Evolutionary conservation across 2,113 vertebrate species (phyloP).

Genomic region (Poicephalus meyeri): DNA sequence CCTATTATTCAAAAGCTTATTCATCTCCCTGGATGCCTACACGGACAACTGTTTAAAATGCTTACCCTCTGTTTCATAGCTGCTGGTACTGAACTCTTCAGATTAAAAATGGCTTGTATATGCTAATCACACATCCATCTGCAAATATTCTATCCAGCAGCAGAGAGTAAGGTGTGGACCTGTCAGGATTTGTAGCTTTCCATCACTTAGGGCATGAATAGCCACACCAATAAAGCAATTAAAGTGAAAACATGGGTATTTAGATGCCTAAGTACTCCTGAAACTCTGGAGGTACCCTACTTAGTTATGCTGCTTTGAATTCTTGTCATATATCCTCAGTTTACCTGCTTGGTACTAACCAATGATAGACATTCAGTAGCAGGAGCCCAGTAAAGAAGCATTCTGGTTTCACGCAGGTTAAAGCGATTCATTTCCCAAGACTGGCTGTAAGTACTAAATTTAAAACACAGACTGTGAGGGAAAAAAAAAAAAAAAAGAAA

Average conservation of each 20-base stretch:
- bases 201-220: not conserved
- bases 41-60: not conserved
- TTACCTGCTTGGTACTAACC: not conserved
- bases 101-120: not conserved
- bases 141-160: not conserved
- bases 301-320: not conserved
- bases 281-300: not conserved
- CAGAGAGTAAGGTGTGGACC: not conserved
- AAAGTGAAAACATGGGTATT: not conserved
- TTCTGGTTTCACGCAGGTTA: not conserved
- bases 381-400: not conserved
- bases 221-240: not conserved
- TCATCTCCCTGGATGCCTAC: not conserved
- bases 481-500: not conserved
- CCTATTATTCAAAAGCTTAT: not conserved
- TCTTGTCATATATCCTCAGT: not conserved
- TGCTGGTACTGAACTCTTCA: not conserved
- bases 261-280: not conserved
- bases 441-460: not conserved
- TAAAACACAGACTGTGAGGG: not conserved
- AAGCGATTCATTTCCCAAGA: not conserved
- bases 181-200: not conserved
- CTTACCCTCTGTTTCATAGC: not conserved
- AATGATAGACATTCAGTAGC: not conserved
- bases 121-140: not conserved